These are phyloP conservation scores for Marronus borbonicus DNA, from an alignment of 2,888 invertebrate species.

Conservation along the genomic window DNA sequence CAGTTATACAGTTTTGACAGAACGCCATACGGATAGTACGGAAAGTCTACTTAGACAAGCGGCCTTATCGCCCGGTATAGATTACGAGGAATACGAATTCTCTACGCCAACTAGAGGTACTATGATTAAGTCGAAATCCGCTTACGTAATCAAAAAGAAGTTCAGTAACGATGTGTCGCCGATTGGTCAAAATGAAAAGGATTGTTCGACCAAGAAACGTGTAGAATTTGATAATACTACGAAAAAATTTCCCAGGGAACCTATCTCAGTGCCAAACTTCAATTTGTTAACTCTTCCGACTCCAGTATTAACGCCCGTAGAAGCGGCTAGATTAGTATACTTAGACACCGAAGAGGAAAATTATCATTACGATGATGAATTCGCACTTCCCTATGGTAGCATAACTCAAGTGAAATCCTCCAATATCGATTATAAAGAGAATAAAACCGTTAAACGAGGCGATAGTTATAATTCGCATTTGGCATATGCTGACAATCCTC, in stretches of 20 bases:
- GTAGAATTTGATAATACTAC: constrained; percentile 68
- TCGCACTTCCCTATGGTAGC: constrained; percentile 57
- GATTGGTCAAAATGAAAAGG: constrained; percentile 61
- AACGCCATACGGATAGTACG: constrained; percentile 76
- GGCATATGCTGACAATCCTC: constrained; percentile 68
- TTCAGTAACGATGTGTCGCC: constrained; percentile 65
- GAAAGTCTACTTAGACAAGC: constrained; percentile 73
- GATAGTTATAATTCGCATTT: constrained; percentile 75
- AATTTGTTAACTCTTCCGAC: constrained; percentile 76
- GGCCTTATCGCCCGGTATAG: constrained; percentile 60
- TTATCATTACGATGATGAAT: constrained; percentile 59
- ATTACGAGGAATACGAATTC: constrained; percentile 62
- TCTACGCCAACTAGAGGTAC: constrained; percentile 66
- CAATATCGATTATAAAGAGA: constrained; percentile 52
- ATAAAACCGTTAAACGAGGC: constrained; percentile 67
- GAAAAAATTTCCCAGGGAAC: constrained; percentile 76
- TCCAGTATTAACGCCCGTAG: constrained; percentile 78
- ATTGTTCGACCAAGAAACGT: constrained; percentile 58
- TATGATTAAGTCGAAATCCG: constrained; percentile 75
- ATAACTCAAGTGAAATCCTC: constrained; percentile 59
- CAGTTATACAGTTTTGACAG: constrained; percentile 79
- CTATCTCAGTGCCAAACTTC: constrained; percentile 84
- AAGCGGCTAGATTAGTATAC: constrained; percentile 80
- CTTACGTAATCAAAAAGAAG: constrained; percentile 74
- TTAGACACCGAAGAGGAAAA: constrained; percentile 80